These are phyloP conservation scores for Ladona fulva DNA, from an alignment of 1,140 invertebrate species.

Conservation along the genomic window DNA sequence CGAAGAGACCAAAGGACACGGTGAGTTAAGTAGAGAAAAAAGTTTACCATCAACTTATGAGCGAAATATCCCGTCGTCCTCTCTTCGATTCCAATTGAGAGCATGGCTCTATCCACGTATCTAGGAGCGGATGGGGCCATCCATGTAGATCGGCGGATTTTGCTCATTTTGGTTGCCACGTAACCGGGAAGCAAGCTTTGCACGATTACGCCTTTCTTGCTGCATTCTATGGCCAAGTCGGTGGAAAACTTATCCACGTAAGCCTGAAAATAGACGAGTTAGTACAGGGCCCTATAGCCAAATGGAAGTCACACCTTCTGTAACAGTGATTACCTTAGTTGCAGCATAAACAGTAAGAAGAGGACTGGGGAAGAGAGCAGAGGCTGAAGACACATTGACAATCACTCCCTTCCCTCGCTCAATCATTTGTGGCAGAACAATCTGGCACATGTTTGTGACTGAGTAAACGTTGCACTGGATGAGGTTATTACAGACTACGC, in stretches of 20 bases:
- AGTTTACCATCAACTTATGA: constrained; percentile 53
- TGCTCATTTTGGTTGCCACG: constrained; percentile 89
- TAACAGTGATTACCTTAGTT: constrained; percentile 56
- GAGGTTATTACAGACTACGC: constrained; percentile 41
- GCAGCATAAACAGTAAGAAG: constrained; percentile 81
- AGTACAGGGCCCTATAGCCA: too few relatives aligned
- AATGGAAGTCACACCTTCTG: too few relatives aligned
- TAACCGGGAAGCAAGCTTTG: constrained; percentile 81
- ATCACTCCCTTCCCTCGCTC: constrained; percentile 74
- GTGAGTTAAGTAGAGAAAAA: too few relatives aligned
- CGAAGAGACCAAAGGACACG: too few relatives aligned
- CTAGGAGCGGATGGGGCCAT: constrained; percentile 67
- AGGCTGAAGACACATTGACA: constrained; percentile 84
- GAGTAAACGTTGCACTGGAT: constrained; percentile 64
- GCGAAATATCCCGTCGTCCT: constrained; percentile 71
- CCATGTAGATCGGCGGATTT: constrained; percentile 59
- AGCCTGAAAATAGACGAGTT: constrained; percentile 41
- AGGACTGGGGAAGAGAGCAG: constrained; percentile 69
- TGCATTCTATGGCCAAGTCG: constrained; percentile 71
- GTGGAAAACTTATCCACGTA: constrained; percentile 78
- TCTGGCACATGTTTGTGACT: constrained; percentile 69
- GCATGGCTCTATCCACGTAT: constrained; percentile 68
- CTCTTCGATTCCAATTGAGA: constrained; percentile 62
- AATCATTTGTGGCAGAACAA: constrained; percentile 84
- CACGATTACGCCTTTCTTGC: constrained; percentile 63